Evolutionary conservation across 2,113 vertebrate genomes (phyloP).

Genomic region (Petromus typicus): DNA sequence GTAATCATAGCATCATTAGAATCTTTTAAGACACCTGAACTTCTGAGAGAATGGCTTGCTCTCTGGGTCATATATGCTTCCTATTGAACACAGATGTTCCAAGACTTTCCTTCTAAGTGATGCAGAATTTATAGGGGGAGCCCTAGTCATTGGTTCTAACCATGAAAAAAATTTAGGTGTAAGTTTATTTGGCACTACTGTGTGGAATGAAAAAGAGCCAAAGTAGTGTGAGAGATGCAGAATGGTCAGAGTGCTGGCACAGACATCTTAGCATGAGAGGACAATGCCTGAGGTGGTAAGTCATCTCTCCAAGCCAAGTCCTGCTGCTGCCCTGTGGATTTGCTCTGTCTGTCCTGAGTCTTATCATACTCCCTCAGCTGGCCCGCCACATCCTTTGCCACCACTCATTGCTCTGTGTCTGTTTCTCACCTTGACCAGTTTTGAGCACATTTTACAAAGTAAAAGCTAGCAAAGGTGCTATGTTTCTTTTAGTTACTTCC

Average conservation of each 20-base stretch:
- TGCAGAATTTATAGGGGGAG: background rate
- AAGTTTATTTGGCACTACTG: background rate
- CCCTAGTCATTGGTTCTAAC: background rate
- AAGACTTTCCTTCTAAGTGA: background rate
- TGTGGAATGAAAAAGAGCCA: background rate
- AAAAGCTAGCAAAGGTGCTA: background rate
- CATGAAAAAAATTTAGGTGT: background rate
- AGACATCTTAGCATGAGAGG: background rate
- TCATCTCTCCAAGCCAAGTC: background rate
- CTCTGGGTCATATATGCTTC: background rate
- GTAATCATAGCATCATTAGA: background rate
- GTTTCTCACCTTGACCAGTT: background rate
- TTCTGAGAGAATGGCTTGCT: background rate
- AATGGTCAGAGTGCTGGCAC: background rate
- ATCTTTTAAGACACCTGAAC: background rate
- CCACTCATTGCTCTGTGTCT: background rate
- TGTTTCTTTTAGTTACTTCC: background rate
- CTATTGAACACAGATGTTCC: background rate
- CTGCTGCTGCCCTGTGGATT: background rate
- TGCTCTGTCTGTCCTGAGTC: background rate
- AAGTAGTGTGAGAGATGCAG: background rate
- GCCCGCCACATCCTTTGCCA: background rate
- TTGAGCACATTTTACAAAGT: background rate
- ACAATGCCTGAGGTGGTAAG: background rate
- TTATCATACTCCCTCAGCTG: background rate